Conservation (phyloP, 92 coral and sea anemone genomes). For the Phenganax marumi region DNA sequence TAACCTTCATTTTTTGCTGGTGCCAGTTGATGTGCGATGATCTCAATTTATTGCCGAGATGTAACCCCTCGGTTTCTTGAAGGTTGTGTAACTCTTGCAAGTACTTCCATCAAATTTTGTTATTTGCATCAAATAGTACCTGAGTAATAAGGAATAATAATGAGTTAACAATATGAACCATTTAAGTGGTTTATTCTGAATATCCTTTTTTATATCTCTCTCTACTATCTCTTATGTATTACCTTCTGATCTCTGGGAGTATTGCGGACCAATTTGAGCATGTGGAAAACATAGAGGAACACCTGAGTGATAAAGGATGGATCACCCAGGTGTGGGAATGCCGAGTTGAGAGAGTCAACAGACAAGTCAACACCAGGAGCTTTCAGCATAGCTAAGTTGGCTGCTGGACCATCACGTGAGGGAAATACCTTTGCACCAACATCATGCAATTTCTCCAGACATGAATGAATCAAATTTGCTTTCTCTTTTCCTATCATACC, state of each 20-base stretch:
- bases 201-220: too few species aligned
- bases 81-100: conserved; percentile 1
- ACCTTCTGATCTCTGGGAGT: background rate
- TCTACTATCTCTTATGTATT: too few species aligned
- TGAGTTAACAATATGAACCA: too few species aligned
- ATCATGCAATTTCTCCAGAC: conserved; percentile 33
- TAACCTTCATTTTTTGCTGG: conserved; percentile 31
- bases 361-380: conserved; percentile 9
- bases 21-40: conserved; percentile 36
- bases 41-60: conserved; percentile 28
- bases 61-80: conserved; percentile 28
- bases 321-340: conserved; percentile 29
- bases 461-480: conserved; percentile 17
- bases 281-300: conserved; percentile 28
- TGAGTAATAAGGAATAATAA: background rate
- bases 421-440: conserved; percentile 21
- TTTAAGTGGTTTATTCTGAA: too few species aligned
- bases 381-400: conserved; percentile 31
- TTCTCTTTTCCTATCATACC: conserved; percentile 26
- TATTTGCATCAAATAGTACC: background rate
- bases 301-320: conserved; percentile 2
- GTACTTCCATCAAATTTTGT: conserved; percentile 14
- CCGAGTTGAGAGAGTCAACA: background rate
- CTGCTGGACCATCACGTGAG: conserved; percentile 43
- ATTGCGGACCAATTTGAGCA: conserved; percentile 17